Evolutionary conservation across 2,797 vertebrate genomes (phyloP).

Genomic region (Falco berigora): DNA sequence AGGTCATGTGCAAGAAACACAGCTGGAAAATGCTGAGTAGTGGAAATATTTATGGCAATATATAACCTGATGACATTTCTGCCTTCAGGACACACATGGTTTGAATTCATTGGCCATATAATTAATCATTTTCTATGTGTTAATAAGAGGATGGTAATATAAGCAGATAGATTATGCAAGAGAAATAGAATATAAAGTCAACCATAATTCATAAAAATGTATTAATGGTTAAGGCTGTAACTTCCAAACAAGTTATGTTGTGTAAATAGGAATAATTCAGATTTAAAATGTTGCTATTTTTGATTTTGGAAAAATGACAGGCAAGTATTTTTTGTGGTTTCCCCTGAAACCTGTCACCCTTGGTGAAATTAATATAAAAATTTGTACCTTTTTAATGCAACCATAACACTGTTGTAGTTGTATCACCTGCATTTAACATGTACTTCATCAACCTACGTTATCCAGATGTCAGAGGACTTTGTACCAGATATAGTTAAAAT

Average conservation of each 20-base stretch:
- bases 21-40: constrained; percentile 45
- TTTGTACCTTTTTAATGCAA: not conserved
- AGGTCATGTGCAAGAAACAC: constrained; percentile 29
- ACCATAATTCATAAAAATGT: not conserved
- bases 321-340: not conserved
- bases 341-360: not conserved
- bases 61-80: constrained; percentile 53
- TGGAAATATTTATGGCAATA: constrained; percentile 49
- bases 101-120: constrained; percentile 38
- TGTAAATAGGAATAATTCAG: not conserved
- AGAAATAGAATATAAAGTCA: constrained; percentile 16
- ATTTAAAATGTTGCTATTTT: constrained; percentile 2
- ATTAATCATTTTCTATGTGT: constrained; percentile 45
- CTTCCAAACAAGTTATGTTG: not conserved
- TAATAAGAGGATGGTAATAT: constrained; percentile 37
- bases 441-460: not conserved
- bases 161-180: constrained; percentile 21
- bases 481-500: not conserved
- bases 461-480: not conserved
- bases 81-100: constrained; percentile 42
- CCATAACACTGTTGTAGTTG: not conserved
- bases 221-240: not conserved
- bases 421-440: not conserved
- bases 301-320: not conserved
- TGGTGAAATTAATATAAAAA: not conserved